Conservation (phyloP, 2,888 invertebrate species). For the Graphium colonna region DNA sequence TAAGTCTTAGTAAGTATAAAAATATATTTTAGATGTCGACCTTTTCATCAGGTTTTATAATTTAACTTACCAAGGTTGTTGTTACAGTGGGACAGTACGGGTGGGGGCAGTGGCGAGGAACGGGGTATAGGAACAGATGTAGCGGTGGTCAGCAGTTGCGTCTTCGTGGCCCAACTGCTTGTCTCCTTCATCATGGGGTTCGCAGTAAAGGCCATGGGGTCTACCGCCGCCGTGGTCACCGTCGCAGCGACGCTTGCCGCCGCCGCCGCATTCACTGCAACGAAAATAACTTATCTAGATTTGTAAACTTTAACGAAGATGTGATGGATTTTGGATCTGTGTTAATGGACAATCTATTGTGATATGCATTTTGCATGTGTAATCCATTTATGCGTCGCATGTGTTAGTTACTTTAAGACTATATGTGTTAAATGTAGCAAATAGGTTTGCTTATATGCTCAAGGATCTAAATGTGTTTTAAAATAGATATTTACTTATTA, state of each 20-base stretch:
- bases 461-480: background rate
- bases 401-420: background rate
- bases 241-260: conserved; percentile 92
- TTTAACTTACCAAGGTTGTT: no score
- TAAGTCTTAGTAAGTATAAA: no score
- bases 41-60: no score
- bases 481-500: background rate
- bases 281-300: conserved; percentile 93
- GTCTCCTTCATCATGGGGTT: conserved; percentile 93
- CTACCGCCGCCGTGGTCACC: conserved; percentile 93
- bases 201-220: conserved; percentile 88
- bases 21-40: no score
- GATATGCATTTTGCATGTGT: background rate
- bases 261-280: conserved; percentile 91
- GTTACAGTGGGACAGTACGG: conserved; percentile 68
- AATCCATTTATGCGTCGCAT: background rate
- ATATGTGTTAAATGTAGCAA: background rate
- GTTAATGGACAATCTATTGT: background rate
- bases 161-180: conserved; percentile 95
- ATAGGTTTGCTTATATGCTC: background rate
- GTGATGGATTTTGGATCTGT: background rate
- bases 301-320: conserved; percentile 70
- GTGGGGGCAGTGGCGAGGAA: conserved; percentile 78
- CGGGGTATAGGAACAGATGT: conserved; percentile 97
- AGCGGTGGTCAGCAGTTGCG: conserved; percentile 96